Evolutionary conservation across 2,113 vertebrate species (phyloP), one percentile per base, ranked within the genome.

Genomic region (Chitala chitala): DNA sequence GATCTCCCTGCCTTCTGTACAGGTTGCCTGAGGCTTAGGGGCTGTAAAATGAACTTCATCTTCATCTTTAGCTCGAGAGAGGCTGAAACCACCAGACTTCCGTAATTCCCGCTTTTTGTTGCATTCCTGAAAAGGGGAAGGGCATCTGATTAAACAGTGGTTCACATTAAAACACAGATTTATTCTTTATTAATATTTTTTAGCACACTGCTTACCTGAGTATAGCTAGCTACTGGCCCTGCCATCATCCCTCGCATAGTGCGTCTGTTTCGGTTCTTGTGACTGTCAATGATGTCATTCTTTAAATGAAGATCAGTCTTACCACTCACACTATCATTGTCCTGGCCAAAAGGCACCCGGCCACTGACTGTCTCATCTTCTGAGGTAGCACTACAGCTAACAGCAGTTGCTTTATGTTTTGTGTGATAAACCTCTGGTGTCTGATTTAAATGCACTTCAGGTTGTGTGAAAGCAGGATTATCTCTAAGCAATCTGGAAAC

Each of bases 211-310:
- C 48, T 46, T 80, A 93, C 91, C 93, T 95, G 92, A 17, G 86
- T 63, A 15, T 82, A 85, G 59, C 78, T 91, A 44, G 89, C 77
- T 0, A 84, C 74, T 2, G 94, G 94, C 59, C 92, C 94, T 1
- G 91, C 75, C 92, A 94, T 91, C 90, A 94, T 88, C 75, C 91
- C 94, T 75, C 87, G 90, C 78, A 87, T 84, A 0, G 89, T 79
- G 48, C 92, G 90, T 78, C 90, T 87, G 31, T 82, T 78, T 83
- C 84, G 92, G n/a, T 78, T 78, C 68, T 71, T 91, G 22, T 74
- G 76, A 44, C 78, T 87, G 64, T 95, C 93, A 44, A 70, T 81
- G 44, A 70, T 59, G 5, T 68, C 75, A 55, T 86, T 91, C 61
- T 92, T 91, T 48, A 66, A 53, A 4, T 36, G 0, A 0, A 48